Base-by-base conservation (phyloP, 1,140 invertebrate genomes). In the Hylaeus anthracinus region DNA sequence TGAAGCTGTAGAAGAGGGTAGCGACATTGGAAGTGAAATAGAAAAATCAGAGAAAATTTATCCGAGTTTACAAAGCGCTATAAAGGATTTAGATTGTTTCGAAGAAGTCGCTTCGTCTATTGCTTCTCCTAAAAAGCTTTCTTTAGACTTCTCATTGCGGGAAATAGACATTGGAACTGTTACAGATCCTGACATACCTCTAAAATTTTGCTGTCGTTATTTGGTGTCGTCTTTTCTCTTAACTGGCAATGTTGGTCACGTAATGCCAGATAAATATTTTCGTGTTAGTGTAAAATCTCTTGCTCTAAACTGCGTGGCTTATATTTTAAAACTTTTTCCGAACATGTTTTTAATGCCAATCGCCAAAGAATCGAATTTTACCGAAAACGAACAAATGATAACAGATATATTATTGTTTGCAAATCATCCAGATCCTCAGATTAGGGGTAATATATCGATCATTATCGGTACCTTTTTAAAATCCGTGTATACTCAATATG, bases 201-300 rank as follows among this genome's bases (percentile, higher is more conserved):
- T 98, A 0, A 94, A 96, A 71, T 98, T 96, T 90, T 97, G 97
- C 84, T 94, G 95, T 45, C 94, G 97, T 81, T 94, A 97, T 66
- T 89, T 98, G 2, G 94, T 95, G 43, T 96, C 96, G 3, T 95
- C 96, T 45, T 98, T 98, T 92, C 92, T 98, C 5, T 92, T 98
- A 14, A 94, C 95, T 53, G 97, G 97, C 37, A 92, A 91, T 78
- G 94, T 94, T 65, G 95, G 95, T 45, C 93, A 93, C 48, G 90
- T 96, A 60, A 94, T 97, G 67, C 91, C 95, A 14, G 96, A 96
- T 89, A 95, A 95, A 84, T 93, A 91, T 61, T 95, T 97, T 10
- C 94, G 97, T 53, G 97, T 98, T 15, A 98, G 97, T 79, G 95
- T 98, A 0, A 98, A 98, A 93, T 95, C 96, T 1, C 94, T 98